Evolutionary conservation across 2,113 vertebrate genomes (phyloP), one percentile per base, ranked within the genome.

Genomic region (Anolis sagrei): DNA sequence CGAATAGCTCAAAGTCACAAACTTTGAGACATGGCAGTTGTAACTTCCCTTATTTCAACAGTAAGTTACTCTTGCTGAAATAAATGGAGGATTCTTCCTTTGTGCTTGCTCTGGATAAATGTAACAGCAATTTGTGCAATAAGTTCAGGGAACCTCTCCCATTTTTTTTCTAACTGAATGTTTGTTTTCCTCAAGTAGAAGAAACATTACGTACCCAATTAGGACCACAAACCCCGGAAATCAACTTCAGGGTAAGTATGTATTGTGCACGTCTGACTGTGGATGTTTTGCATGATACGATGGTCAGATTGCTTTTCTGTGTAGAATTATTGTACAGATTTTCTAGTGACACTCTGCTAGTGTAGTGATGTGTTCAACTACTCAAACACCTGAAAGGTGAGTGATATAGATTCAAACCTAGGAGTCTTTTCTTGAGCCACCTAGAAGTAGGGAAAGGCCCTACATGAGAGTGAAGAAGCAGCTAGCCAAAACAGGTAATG

Each of bases 191-290:
- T 93, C 94, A 96, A 97, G 96, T 97, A 96, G 96, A 97, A 96
- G 96, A 97, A 95, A 96, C 97, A 89, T 95, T 97, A 95, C 96
- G 96, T 95, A 96, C 96, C 87, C 97, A 97, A 95, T 95, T 97
- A 96, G 95, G 83, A 69, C 95, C 96, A 94, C 97, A 97, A 96
- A 96, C 95, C 95, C 96, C 96, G 96, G 97, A 97, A 95, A 96
- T 96, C 95, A 97, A 97, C 95, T 97, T 97, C 95, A 97, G 97
- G 96, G 97, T 97, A 97, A 96, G n/a, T n/a, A n/a, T n/a, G n/a
- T n/a, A n/a, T n/a, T 93, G 93, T 89, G 85, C 44, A 18, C 16
- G 54, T 3, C 14, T 58, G 13, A 1, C 3, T 58, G 14, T 58
- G 13, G 1, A 14, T 58, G 13, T 58, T 58, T 58, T 18, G 54